These are phyloP conservation scores for Clarias pachynema DNA, from an alignment of 2,797 vertebrate genomes.

Conservation along the genomic window DNA sequence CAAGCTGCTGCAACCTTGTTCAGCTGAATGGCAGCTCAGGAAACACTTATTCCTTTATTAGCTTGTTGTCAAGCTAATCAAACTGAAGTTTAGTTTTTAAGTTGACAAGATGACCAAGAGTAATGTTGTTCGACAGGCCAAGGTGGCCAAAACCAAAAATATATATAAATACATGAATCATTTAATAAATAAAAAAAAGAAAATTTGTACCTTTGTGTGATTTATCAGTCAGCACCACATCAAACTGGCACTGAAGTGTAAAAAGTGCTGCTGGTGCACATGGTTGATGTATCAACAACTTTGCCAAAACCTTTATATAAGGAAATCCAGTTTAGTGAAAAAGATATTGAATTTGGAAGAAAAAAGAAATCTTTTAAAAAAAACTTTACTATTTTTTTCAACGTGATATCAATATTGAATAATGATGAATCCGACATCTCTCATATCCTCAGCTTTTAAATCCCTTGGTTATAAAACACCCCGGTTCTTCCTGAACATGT, in stretches of 20 bases:
- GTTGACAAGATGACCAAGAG: constrained; percentile 14
- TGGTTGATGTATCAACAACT: background rate
- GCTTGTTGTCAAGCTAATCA: constrained; percentile 61
- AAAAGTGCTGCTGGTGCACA: background rate
- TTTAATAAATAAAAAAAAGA: background rate
- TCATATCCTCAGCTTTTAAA: background rate
- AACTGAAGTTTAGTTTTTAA: constrained; percentile 57
- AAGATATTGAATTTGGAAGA: background rate
- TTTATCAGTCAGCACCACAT: background rate
- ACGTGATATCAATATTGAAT: background rate
- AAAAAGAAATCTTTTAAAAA: background rate
- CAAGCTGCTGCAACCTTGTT: constrained; percentile 66
- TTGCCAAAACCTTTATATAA: background rate
- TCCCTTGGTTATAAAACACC: background rate
- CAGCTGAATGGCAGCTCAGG: constrained; percentile 65
- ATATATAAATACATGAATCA: background rate
- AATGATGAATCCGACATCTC: background rate
- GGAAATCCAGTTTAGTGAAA: background rate
- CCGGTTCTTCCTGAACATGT: background rate
- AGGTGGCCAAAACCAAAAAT: background rate
- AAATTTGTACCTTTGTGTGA: background rate
- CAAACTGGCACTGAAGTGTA: background rate
- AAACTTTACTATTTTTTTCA: background rate
- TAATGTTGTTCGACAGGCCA: background rate
- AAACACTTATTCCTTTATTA: constrained; percentile 63